Evolutionary conservation across 35 echinoderm and acorn worm genomes (phyloP).

Genomic region (Lytechinus variegatus): DNA sequence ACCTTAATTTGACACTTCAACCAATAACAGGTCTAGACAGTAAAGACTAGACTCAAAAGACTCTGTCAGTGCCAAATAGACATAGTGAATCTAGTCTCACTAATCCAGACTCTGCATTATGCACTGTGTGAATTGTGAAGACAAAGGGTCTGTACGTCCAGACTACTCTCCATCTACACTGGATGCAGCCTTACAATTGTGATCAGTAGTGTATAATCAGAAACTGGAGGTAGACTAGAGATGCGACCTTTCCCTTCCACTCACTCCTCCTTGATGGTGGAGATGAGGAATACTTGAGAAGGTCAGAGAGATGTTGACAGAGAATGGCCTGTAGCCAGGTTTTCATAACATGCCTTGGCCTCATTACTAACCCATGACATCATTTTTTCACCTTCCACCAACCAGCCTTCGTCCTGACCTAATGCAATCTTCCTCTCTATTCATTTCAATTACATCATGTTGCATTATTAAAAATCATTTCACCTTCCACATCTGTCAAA

Average conservation of each 20-base stretch:
- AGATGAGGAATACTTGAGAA: slow-evolving; percentile 26
- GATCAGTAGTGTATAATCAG: not conserved
- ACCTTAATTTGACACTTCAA: too few species aligned
- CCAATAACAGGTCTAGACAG: too few species aligned
- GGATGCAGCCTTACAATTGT: not conserved
- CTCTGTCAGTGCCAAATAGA: too few species aligned
- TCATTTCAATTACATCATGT: too few species aligned
- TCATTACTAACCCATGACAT: slow-evolving; percentile 36
- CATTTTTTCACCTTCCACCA: not conserved
- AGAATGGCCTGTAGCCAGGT: slow-evolving; percentile 2
- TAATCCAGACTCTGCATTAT: too few species aligned
- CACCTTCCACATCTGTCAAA: too few species aligned
- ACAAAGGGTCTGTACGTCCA: too few species aligned
- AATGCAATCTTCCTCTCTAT: not conserved
- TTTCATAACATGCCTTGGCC: slow-evolving; percentile 33
- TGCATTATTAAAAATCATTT: too few species aligned
- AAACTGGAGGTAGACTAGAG: not conserved
- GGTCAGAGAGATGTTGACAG: slow-evolving; percentile 32
- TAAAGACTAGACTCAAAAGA: too few species aligned
- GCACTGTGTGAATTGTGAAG: too few species aligned
- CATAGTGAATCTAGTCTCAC: too few species aligned
- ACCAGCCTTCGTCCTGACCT: not conserved
- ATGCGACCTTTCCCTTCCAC: not conserved
- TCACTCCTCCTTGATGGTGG: not conserved
- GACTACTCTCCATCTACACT: too few species aligned